These are phyloP conservation scores for Cricetomys ansorgei DNA, from an alignment of 2,113 vertebrate genomes.

Conservation along the genomic window DNA sequence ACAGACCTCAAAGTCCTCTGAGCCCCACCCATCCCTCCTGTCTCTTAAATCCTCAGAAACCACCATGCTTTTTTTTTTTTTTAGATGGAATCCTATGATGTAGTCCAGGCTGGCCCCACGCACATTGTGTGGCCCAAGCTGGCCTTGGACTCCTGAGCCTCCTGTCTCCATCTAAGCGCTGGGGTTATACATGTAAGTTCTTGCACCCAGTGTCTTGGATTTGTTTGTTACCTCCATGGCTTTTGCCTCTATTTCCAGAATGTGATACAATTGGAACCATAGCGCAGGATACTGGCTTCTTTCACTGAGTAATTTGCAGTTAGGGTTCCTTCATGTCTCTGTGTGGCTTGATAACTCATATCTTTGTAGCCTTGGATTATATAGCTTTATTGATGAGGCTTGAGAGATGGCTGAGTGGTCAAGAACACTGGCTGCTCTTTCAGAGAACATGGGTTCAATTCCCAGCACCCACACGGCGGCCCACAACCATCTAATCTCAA, in stretches of 20 bases:
- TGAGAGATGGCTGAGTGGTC: neutral
- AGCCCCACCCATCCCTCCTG: neutral
- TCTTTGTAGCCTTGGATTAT: neutral
- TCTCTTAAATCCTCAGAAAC: neutral
- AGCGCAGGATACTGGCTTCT: neutral
- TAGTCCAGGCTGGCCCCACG: neutral
- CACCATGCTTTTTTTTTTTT: neutral
- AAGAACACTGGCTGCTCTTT: neutral
- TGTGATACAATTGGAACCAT: neutral
- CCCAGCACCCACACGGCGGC: neutral
- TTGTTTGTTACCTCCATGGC: neutral
- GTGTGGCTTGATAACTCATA: neutral
- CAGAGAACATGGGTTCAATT: neutral
- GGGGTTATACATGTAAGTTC: neutral
- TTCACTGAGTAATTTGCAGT: neutral
- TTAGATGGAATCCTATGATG: neutral
- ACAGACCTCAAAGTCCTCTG: neutral
- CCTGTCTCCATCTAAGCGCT: neutral
- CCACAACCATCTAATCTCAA: neutral
- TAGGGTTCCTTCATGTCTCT: neutral
- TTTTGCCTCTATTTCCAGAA: neutral
- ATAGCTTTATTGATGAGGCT: neutral
- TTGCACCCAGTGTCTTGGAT: neutral
- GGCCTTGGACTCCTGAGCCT: neutral
- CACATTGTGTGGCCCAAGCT: neutral